phyloP scores from a whole-genome alignment of 2,113 vertebrate species.

The Cyanoliseus patagonus region DNA sequence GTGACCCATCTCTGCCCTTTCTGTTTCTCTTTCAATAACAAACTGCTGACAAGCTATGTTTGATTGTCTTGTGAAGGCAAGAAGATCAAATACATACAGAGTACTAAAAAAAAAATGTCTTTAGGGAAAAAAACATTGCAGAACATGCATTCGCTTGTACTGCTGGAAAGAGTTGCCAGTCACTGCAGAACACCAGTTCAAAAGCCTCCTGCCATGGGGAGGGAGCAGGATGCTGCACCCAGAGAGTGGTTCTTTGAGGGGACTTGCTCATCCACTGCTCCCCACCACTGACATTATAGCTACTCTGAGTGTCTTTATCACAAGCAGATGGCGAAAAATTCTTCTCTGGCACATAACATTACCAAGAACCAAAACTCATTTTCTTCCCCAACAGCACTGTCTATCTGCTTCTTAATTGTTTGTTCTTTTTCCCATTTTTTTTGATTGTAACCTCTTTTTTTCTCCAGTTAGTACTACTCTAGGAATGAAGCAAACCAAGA shows the following conservation, averaged over 20 bases:
- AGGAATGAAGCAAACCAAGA: neutral
- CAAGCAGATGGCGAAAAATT: neutral
- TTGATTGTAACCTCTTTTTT: fast-evolving
- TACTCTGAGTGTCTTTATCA: neutral
- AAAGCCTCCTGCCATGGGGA: neutral
- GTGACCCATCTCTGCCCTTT: neutral
- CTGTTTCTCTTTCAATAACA: neutral
- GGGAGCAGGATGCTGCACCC: neutral
- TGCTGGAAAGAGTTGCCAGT: neutral
- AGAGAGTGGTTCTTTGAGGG: neutral
- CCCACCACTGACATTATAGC: neutral
- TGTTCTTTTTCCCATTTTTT: neutral
- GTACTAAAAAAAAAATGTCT: slow-evolving; percentile 27
- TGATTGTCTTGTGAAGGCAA: neutral
- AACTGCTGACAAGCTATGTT: neutral
- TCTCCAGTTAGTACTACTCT: neutral
- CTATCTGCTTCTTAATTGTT: neutral
- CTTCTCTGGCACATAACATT: no score
- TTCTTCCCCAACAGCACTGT: neutral
- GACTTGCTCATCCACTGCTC: neutral
- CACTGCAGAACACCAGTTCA: neutral
- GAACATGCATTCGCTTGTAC: neutral
- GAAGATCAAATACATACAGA: slow-evolving; percentile 15
- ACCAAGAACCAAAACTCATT: neutral
- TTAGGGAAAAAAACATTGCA: neutral